These are phyloP conservation scores for Acronicta alni DNA, from an alignment of 2,888 invertebrate species.

Conservation along the genomic window DNA sequence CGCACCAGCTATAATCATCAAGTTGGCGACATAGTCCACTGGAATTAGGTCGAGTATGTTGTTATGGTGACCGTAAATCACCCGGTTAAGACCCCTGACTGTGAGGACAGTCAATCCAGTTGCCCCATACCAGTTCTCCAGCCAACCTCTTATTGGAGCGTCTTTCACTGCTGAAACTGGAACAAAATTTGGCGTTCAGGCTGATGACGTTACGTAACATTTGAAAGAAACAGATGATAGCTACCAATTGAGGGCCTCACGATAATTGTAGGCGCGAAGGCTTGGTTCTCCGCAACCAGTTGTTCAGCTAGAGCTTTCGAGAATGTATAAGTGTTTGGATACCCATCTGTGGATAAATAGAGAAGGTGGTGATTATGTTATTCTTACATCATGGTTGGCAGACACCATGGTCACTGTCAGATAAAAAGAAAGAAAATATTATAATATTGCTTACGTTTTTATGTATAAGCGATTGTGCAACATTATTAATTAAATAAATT, in stretches of 20 bases:
- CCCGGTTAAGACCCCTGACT: slow-evolving; percentile 49
- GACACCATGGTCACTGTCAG: too few relatives aligned
- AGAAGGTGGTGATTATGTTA: too few relatives aligned
- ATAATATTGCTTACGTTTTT: too few relatives aligned
- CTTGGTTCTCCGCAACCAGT: slow-evolving; percentile 52
- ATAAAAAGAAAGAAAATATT: too few relatives aligned
- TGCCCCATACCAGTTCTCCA: slow-evolving; percentile 60
- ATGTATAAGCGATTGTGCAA: too few relatives aligned
- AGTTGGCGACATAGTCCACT: slow-evolving; percentile 61
- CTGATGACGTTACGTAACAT: too few relatives aligned
- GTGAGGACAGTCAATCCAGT: slow-evolving; percentile 35
- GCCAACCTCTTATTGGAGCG: slow-evolving; percentile 60
- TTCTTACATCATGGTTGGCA: too few relatives aligned
- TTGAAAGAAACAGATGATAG: not conserved
- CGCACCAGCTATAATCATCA: slow-evolving; percentile 58
- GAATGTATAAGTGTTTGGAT: slow-evolving; percentile 66
- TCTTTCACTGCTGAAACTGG: slow-evolving; percentile 55
- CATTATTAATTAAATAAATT: too few relatives aligned
- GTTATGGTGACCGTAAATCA: slow-evolving; percentile 29
- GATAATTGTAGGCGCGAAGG: slow-evolving; percentile 64
- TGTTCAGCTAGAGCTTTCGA: slow-evolving; percentile 65
- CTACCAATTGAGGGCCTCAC: slow-evolving; percentile 75
- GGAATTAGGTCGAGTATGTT: slow-evolving; percentile 59
- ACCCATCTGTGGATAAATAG: slow-evolving; percentile 56
- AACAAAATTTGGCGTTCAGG: not conserved